Evolutionary conservation across 2,113 vertebrate genomes (phyloP), one percentile per base, ranked within the genome.

Genomic region (Gopherus flavomarginatus): DNA sequence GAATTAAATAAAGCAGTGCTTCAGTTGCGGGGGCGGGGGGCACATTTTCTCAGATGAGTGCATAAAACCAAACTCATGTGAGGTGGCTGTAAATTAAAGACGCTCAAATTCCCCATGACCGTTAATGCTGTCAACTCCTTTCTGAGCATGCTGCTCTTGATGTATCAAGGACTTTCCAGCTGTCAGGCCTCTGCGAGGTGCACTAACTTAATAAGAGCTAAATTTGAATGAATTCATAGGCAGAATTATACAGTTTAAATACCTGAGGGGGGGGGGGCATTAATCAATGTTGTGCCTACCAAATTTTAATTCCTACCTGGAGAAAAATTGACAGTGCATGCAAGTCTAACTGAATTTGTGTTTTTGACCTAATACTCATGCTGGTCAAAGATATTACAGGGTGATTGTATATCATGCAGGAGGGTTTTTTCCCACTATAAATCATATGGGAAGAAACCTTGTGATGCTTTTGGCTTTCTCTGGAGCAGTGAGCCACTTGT

Each of bases 201-300:
- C 78, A 14, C 17, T 94, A 85, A 78, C 95, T 91, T 93, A 97
- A 92, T 57, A 90, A 9, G 35, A 85, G 5, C 85, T 89, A 78
- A 91, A 89, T 96, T 94, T 86, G 84, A 90, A 90, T 49, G 91
- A 29, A 21, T 54, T 95, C 53, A 52, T 78, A 81, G 89, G 81
- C 92, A 96, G 81, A 86, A 94, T 65, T 80, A 89, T 59, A 24
- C 44, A 54, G 69, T 88, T 95, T 75, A 92, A 92, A 89, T 89
- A 83, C 42, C 89, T 95, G 62, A 16, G 35, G 75, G 52, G 47
- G 57, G 57, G 7, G 29, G 87, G 95, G 35, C 38, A 83, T 87
- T 96, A 57, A 82, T 95, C 81, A 94, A 19, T 86, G n/a, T 35
- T 85, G 4, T 86, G 82, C 69, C 85, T 97, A 95, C 62, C 19